phyloP scores from a whole-genome alignment of 2,888 invertebrate species.

The Sinohyriopsis cumingii region DNA sequence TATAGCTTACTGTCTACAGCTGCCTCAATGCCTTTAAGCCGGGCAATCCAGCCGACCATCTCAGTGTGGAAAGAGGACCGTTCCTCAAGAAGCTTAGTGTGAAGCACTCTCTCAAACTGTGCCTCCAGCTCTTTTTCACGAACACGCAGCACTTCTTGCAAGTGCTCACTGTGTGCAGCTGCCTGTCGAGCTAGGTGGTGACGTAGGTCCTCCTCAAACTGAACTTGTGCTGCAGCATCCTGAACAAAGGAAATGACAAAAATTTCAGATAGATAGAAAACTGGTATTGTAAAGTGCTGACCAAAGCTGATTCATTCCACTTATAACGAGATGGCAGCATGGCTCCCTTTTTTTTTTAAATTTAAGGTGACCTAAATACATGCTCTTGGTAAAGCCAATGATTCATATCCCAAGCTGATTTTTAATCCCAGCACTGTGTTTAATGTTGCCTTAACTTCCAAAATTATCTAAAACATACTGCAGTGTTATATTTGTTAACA shows the following conservation, averaged over 20 bases:
- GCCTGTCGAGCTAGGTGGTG: slow-evolving; percentile 87
- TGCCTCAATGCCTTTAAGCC: slow-evolving; percentile 84
- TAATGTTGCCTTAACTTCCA: no score
- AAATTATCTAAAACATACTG: no score
- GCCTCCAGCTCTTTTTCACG: slow-evolving; percentile 77
- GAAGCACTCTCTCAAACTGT: slow-evolving; percentile 73
- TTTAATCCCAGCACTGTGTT: no score
- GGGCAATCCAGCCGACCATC: slow-evolving; percentile 82
- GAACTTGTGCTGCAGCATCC: slow-evolving; percentile 56
- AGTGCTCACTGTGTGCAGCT: slow-evolving; percentile 85
- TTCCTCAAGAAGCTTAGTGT: slow-evolving; percentile 80
- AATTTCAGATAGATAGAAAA: not conserved
- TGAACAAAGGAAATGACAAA: slow-evolving; percentile 21
- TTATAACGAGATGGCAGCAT: no score
- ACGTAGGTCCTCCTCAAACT: slow-evolving; percentile 80
- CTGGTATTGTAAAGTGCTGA: not conserved
- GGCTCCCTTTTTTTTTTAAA: no score
- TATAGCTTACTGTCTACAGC: slow-evolving; percentile 80
- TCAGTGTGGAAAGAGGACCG: slow-evolving; percentile 81
- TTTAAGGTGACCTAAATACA: no score
- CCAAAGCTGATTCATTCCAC: not conserved
- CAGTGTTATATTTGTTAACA: no score
- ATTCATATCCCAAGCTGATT: no score
- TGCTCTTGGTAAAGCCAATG: no score
- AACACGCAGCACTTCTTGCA: slow-evolving; percentile 76